Base-by-base conservation (phyloP, 2,113 vertebrate genomes). In the Procavia capensis region DNA sequence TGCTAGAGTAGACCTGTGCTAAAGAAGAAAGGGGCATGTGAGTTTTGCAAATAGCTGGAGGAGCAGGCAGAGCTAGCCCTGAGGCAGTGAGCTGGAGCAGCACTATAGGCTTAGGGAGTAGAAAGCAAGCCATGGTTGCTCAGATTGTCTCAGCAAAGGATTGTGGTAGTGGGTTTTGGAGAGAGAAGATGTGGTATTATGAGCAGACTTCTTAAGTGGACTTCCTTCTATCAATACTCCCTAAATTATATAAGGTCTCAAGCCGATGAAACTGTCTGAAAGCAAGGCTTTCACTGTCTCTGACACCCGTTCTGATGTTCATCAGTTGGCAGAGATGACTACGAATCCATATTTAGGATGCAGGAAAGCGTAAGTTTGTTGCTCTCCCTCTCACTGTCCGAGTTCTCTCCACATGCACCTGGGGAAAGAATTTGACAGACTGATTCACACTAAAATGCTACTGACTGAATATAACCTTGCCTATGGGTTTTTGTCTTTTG, bases 291-390 rank as follows among this genome's bases (percentile, higher is more conserved):
- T 61, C 79, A 75, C 29, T 66, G n/a, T 75, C 50, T 88, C 50
- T 79, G 72, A 83, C 41, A 79, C 74, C 31, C 50, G 70, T 93
- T 82, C 59, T 93, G 84, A 94, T 89, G 34, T 87, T 89, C 84
- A 61, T 61, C 31, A 95, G 64, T 94, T 95, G 94, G 61, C 70
- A 95, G 81, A 94, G 45, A 84, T 93, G 29, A 96, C 78, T 91
- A 27, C 45, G 39, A 89, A 89, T 86, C 43, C 17, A 68, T 80
- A 94, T 88, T 80, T 95, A 88, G 47, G 64, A 91, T 39, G 16
- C 47, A 96, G 45, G 61, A 82, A 93, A 75, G 54, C 19, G 93
- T 74, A n/a, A 76, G 22, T 43, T 64, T 78, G 41, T 39, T 36
- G 1, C 59, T 10, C 14, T 80, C 11, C 14, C 3, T 82, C 83